A percentile compares a stretch with the other conserved stretches of the same genome.
These are phyloP conservation scores for Spongia lamella DNA, from an alignment of 37 sponge, comb jelly and placozoan species.

Conservation along the genomic window DNA sequence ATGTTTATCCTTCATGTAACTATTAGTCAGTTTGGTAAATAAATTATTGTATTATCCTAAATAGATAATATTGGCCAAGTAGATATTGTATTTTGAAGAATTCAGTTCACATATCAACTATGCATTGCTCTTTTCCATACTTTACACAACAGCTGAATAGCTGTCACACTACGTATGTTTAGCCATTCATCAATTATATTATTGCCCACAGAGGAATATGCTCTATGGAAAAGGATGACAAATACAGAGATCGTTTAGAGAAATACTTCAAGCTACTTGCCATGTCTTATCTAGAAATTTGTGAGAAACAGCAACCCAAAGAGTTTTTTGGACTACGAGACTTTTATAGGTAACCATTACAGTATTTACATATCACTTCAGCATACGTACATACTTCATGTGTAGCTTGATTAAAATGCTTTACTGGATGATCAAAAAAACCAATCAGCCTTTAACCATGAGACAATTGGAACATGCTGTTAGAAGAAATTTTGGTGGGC, in stretches of 20 bases:
- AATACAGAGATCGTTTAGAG: conserved; percentile 31
- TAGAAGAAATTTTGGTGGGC: conserved; percentile 87
- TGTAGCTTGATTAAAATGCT: conserved; percentile 92
- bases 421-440: conserved; percentile 62
- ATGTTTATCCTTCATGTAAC: too few relatives aligned
- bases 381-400: neutral
- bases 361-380: neutral
- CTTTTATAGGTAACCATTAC: conserved; percentile 83
- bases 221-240: conserved; percentile 11
- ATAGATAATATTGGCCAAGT: too few relatives aligned
- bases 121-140: too few relatives aligned
- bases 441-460: conserved; percentile 28
- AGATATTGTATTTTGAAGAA: too few relatives aligned
- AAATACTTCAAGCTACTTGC: conserved; percentile 56
- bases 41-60: too few relatives aligned
- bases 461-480: conserved; percentile 82
- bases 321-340: conserved; percentile 95
- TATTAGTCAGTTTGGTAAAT: too few relatives aligned
- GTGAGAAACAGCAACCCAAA: conserved; percentile 26
- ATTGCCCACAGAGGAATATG: conserved; percentile 35
- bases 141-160: too few relatives aligned
- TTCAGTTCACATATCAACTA: too few relatives aligned
- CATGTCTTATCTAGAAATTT: conserved; percentile 57
- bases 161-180: too few relatives aligned
- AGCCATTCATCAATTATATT: too few relatives aligned